Evolutionary conservation across 2,888 invertebrate genomes (phyloP).

Genomic region (Diaperis boleti): DNA sequence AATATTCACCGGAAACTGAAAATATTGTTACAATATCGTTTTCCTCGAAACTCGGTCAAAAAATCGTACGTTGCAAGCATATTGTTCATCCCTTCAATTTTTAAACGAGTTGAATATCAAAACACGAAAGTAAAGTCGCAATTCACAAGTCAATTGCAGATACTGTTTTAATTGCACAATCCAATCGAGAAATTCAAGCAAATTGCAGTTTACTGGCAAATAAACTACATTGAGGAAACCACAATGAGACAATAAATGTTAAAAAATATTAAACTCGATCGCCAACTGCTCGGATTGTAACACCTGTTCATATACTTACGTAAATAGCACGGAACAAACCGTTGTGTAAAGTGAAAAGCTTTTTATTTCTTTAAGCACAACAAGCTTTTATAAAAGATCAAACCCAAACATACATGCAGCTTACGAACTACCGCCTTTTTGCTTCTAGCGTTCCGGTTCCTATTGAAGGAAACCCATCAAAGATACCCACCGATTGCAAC

Average conservation of each 20-base stretch:
- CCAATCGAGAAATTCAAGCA: not conserved
- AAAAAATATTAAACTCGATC: not conserved
- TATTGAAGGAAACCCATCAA: not conserved
- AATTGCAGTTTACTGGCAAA: not conserved
- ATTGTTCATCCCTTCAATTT: slow-evolving; percentile 4
- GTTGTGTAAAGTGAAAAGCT: not conserved
- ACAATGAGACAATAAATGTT: not conserved
- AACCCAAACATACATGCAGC: not conserved
- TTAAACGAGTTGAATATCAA: slow-evolving; percentile 4
- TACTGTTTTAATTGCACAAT: not conserved
- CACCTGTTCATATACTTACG: not conserved
- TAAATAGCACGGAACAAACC: slow-evolving; percentile 1
- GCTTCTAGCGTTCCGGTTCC: not conserved
- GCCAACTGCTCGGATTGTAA: not conserved
- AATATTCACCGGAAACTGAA: slow-evolving; percentile 24
- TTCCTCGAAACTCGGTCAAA: slow-evolving; percentile 2
- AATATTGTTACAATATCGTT: slow-evolving; percentile 33
- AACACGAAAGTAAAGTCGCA: not conserved
- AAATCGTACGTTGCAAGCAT: not conserved
- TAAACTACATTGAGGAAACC: not conserved
- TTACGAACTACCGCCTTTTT: not conserved
- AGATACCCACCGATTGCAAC: not conserved
- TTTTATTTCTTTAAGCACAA: not conserved
- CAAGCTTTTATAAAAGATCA: not conserved
- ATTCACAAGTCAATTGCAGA: not conserved